Percentiles rank a stretch among this genome's conserved stretches.
Conservation (phyloP, 2,113 vertebrate genomes). For the Oncorhynchus gorbuscha region DNA sequence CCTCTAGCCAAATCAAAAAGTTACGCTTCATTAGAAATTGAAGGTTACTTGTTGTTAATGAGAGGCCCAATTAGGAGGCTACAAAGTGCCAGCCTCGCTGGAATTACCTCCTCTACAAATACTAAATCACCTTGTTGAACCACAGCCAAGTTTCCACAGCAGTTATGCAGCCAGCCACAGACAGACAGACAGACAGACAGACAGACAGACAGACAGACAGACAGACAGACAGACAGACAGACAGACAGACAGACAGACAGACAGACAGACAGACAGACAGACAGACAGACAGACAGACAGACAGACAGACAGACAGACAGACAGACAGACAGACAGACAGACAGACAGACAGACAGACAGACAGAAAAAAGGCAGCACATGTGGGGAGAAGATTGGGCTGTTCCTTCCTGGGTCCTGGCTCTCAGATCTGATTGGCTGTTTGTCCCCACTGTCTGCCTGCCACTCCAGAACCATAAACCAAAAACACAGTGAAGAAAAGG, state of each 20-base stretch:
- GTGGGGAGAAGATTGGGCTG: not conserved
- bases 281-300: constrained; percentile 2
- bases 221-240: not conserved
- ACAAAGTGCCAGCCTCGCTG: constrained; percentile 35
- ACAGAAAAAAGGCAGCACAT: not conserved
- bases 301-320: not conserved
- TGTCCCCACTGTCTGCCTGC: too few relatives aligned
- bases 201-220: constrained; percentile 9
- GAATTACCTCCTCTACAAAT: constrained; percentile 39
- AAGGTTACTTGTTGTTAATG: constrained; percentile 68
- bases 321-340: not conserved
- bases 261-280: constrained; percentile 17
- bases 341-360: not conserved
- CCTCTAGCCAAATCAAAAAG: constrained; percentile 69
- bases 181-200: constrained; percentile 17
- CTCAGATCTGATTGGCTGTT: too few relatives aligned
- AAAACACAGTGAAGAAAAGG: too few relatives aligned
- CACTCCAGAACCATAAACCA: too few relatives aligned
- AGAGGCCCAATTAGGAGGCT: constrained; percentile 68
- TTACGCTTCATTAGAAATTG: constrained; percentile 66
- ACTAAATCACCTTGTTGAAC: constrained; percentile 56
- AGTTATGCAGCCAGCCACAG: constrained; percentile 9
- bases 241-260: not conserved
- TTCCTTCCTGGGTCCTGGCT: not conserved
- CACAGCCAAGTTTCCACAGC: constrained; percentile 34